Percentiles rank a stretch among this genome's conserved stretches.
phyloP scores from a whole-genome alignment of 2,888 invertebrate genomes.

The Cylloceria caligata region DNA sequence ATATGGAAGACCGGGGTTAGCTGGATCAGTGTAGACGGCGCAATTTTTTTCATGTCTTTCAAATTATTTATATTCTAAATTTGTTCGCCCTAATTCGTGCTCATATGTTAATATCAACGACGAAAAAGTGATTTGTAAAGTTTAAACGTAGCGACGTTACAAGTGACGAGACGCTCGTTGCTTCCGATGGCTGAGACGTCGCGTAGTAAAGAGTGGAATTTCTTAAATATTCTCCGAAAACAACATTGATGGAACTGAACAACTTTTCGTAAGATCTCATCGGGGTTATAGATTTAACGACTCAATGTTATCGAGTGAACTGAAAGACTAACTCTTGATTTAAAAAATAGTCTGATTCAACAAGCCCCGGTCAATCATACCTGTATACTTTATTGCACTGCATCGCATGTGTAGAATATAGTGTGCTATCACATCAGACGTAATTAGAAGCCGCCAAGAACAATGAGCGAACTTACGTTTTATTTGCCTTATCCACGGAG shows the following conservation, averaged over 20 bases:
- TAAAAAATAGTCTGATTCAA: not conserved
- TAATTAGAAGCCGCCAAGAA: constrained; percentile 82
- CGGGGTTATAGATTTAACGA: too few species aligned
- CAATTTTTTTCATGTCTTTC: not conserved
- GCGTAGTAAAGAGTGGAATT: too few species aligned
- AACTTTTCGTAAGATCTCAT: not conserved
- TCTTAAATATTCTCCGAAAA: too few species aligned
- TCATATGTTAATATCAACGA: too few species aligned
- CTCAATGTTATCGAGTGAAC: not conserved
- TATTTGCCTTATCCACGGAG: constrained; percentile 81
- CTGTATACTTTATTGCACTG: not conserved
- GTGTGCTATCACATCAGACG: constrained; percentile 62
- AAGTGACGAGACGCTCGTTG: too few species aligned
- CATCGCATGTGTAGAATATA: constrained; percentile 1
- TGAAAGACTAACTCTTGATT: not conserved
- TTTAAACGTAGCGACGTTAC: too few species aligned
- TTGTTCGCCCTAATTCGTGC: not conserved
- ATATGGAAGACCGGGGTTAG: not conserved
- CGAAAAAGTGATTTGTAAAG: too few species aligned
- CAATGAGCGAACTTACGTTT: constrained; percentile 82
- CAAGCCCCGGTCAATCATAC: not conserved
- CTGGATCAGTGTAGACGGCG: not conserved
- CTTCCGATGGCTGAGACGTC: too few species aligned
- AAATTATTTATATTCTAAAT: not conserved
- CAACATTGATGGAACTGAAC: too few species aligned